These are phyloP conservation scores for Caenorhabditis zanzibari DNA, from an alignment of 2,888 invertebrate species.

Conservation along the genomic window DNA sequence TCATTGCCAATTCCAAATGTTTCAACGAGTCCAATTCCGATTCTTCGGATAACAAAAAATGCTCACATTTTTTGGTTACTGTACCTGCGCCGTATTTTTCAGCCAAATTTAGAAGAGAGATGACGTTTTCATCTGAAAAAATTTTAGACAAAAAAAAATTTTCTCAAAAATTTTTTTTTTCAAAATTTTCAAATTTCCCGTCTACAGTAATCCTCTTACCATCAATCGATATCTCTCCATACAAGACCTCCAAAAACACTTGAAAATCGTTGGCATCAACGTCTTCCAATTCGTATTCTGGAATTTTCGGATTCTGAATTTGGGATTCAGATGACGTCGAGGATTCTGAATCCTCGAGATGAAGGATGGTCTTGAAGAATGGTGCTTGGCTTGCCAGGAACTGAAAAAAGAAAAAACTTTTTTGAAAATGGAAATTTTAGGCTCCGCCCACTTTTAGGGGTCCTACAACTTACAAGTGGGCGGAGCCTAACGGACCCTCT, in stretches of 20 bases:
- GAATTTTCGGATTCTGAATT: background rate
- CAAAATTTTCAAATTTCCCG: too few species aligned
- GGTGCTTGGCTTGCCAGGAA: background rate
- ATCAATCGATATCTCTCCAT: background rate
- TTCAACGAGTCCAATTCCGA: background rate
- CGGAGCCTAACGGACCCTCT: too few species aligned
- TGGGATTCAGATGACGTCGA: background rate
- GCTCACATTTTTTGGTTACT: slow-evolving; percentile 9
- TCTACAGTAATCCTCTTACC: background rate
- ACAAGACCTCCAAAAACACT: background rate
- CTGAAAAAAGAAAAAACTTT: slow-evolving; percentile 2
- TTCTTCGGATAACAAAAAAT: background rate
- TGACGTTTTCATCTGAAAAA: slow-evolving; percentile 11
- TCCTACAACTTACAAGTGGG: too few species aligned
- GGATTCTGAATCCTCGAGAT: background rate
- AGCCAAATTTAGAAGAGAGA: background rate
- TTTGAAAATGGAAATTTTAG: background rate
- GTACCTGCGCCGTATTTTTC: slow-evolving; percentile 6
- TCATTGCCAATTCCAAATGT: background rate
- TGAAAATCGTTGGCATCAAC: slow-evolving; percentile 3
- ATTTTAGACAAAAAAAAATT: background rate
- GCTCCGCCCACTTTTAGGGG: background rate
- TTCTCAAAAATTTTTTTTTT: too few species aligned
- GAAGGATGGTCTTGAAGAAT: background rate
- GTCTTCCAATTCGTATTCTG: slow-evolving; percentile 1